phyloP scores from a whole-genome alignment of 2,888 invertebrate genomes.

The Crematogaster levior region DNA sequence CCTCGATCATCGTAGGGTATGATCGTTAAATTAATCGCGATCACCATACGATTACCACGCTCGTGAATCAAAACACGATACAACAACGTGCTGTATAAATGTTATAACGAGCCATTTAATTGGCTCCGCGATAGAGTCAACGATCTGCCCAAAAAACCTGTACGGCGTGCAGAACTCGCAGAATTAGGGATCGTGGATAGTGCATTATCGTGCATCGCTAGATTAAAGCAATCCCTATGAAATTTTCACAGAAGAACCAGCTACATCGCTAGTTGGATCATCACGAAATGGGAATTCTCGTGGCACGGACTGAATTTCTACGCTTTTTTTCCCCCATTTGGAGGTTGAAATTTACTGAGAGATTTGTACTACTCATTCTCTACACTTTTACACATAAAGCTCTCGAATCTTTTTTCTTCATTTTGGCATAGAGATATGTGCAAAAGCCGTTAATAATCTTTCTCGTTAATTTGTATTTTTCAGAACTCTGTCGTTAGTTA shows the following conservation, averaged over 20 bases:
- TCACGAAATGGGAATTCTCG: not conserved
- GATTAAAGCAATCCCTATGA: slow-evolving; percentile 7
- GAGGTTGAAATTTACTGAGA: not conserved
- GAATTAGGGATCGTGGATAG: slow-evolving; percentile 27
- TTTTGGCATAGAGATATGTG: not conserved
- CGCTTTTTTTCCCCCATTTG: not conserved
- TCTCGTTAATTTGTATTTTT: slow-evolving; percentile 15
- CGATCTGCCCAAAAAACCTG: slow-evolving; percentile 16
- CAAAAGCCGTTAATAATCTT: not conserved
- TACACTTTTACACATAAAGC: too few species aligned
- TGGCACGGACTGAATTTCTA: not conserved
- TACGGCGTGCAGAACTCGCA: slow-evolving; percentile 20
- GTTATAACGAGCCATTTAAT: slow-evolving; percentile 65
- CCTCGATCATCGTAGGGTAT: slow-evolving; percentile 55
- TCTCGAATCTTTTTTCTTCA: not conserved
- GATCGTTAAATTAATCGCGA: slow-evolving; percentile 67
- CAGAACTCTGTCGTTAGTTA: not conserved
- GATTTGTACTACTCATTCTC: slow-evolving; percentile 4
- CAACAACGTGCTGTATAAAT: slow-evolving; percentile 47
- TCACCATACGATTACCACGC: slow-evolving; percentile 56
- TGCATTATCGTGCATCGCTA: slow-evolving; percentile 22
- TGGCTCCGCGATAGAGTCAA: slow-evolving; percentile 56
- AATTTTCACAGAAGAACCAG: not conserved
- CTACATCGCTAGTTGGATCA: slow-evolving; percentile 5
- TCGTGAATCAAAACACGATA: slow-evolving; percentile 62